Evolutionary conservation across 2,797 vertebrate genomes (phyloP), one percentile per base, ranked within the genome.

Genomic region (Helostoma temminkii): DNA sequence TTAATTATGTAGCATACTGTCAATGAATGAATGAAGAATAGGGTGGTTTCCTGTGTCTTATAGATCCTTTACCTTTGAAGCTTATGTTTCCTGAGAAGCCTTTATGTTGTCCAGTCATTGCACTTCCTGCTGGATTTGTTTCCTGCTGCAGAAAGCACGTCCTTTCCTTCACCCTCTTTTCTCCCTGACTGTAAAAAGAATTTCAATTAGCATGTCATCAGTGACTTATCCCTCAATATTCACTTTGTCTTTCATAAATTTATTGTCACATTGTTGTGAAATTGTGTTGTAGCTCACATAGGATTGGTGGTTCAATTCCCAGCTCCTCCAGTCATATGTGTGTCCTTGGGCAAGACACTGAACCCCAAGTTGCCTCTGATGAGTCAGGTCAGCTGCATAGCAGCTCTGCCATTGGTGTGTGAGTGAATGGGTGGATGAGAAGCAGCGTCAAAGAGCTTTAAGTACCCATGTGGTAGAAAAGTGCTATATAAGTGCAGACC

Each of bases 31-130:
- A 12, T 34, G 46, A 56, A 65, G 62, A 66, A 32, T 65, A 46
- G 54, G 58, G 74, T 61, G 70, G 60, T 5, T 37, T 70, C 50
- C 49, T 64, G 56, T 49, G 53, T 61, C 41, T 47, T 43, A 39
- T n/a, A 61, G 39, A 73, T 71, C 41, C 63, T 60, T 82, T 42
- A 77, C 71, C 84, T 87, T 88, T 85, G 81, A 89, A 81, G 67
- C 54, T 77, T 72, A 84, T 78, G 74, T 88, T 76, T 69, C 42
- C 60, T 37, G 54, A 60, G 55, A 72, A 37, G 30, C 71, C 56
- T 78, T 62, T 53, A 66, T 66, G 47, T 61, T 60, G 76, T 34
- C 18, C n/a, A 53, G 62, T 71, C 11, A 5, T 58, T 26, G 61
- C 78, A 61, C 57, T 26, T 48, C 26, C 67, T 54, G 50, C 34